These are phyloP conservation scores for Acronicta aceris DNA, from an alignment of 2,888 invertebrate genomes.

Conservation along the genomic window DNA sequence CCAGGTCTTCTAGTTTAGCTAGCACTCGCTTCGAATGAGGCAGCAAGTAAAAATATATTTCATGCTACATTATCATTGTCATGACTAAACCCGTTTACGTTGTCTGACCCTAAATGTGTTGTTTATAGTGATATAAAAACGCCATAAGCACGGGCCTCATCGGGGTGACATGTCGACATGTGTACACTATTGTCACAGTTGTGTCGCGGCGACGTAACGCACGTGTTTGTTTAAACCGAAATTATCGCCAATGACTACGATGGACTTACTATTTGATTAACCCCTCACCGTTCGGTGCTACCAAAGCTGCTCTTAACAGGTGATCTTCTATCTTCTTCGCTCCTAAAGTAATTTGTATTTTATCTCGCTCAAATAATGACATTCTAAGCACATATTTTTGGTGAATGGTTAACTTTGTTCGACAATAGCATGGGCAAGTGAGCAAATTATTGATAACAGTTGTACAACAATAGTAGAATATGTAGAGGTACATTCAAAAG, in stretches of 20 bases:
- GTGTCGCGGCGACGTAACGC: conserved; percentile 67
- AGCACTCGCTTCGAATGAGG: no score
- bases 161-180: conserved; percentile 66
- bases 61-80: no score
- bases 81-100: not conserved
- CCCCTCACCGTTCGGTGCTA: conserved; percentile 24
- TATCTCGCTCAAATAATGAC: conserved; percentile 42
- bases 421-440: conserved; percentile 33
- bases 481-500: conserved; percentile 12
- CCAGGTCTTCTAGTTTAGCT: no score
- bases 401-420: conserved; percentile 45
- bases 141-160: conserved; percentile 69
- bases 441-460: conserved; percentile 40
- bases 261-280: conserved; percentile 65
- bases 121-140: conserved; percentile 63
- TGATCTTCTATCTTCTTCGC: conserved; percentile 29
- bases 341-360: conserved; percentile 25
- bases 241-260: conserved; percentile 68
- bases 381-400: conserved; percentile 51
- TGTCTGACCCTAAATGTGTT: conserved; percentile 48
- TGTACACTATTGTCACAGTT: conserved; percentile 72
- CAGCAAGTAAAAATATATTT: no score
- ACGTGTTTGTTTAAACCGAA: conserved; percentile 73
- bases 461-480: conserved; percentile 24
- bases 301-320: conserved; percentile 44